These are phyloP conservation scores for Myopa testacea DNA, from an alignment of 2,888 invertebrate genomes.

Conservation along the genomic window DNA sequence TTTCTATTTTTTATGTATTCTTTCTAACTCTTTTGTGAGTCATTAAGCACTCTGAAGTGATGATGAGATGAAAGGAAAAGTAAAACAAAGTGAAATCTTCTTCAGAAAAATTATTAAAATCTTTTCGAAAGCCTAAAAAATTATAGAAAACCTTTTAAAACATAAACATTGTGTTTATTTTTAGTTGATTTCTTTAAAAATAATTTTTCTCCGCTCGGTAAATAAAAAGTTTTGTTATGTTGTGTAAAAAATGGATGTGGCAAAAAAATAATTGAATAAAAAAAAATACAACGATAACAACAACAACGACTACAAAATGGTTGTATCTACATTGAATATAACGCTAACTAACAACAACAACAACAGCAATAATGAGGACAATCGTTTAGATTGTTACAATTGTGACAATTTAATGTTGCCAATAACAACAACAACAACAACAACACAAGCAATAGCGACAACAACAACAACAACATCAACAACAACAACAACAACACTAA, in stretches of 20 bases:
- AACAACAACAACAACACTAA: conserved; percentile 20
- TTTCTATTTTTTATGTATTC: background rate
- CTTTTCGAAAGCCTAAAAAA: too few species aligned
- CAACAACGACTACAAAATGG: conserved; percentile 54
- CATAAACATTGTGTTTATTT: background rate
- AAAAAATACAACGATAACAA: conserved; percentile 14
- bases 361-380: conserved; percentile 29
- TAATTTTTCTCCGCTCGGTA: background rate
- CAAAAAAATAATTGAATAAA: conserved; percentile 28
- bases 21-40: background rate
- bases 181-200: background rate
- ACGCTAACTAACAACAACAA: conserved; percentile 53
- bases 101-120: too few species aligned
- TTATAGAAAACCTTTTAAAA: background rate
- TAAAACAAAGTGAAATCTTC: background rate
- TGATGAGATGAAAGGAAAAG: background rate
- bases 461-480: conserved; percentile 7
- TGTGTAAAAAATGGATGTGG: background rate
- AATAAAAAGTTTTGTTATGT: background rate
- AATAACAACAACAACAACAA: conserved; percentile 30
- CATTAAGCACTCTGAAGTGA: background rate
- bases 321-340: conserved; percentile 62
- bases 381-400: background rate
- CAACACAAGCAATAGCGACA: conserved; percentile 14
- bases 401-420: conserved; percentile 16